Evolutionary conservation across 2,797 vertebrate genomes (phyloP).

Genomic region (Synanceia verrucosa): DNA sequence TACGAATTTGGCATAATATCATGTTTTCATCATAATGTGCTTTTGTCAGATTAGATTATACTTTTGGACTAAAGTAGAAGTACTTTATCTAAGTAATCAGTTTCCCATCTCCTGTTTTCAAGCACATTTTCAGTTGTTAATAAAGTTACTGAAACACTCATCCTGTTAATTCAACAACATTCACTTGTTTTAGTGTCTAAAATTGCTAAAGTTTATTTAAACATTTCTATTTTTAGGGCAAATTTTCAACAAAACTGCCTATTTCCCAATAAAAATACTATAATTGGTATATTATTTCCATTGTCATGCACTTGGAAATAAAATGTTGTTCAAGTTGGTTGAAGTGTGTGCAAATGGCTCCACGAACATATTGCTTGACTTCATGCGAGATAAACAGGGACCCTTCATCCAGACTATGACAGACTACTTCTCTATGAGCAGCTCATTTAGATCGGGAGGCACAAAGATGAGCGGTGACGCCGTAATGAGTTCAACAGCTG

Average conservation of each 20-base stretch:
- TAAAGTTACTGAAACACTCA: not conserved
- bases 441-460: constrained; percentile 23
- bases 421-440: constrained; percentile 28
- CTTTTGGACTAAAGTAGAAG: not conserved
- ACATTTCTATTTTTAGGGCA: no score
- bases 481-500: constrained; percentile 39
- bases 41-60: not conserved
- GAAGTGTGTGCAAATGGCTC: not conserved
- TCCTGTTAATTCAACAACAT: not conserved
- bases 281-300: no score
- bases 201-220: not conserved
- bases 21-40: not conserved
- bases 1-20: not conserved
- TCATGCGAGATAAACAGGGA: constrained; percentile 6
- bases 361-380: constrained; percentile 23
- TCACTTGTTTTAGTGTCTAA: not conserved
- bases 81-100: not conserved
- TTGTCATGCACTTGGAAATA: not conserved
- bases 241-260: not conserved
- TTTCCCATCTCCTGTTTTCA: not conserved
- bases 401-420: constrained; percentile 22
- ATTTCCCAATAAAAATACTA: not conserved
- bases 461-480: constrained; percentile 25
- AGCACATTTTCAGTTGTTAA: not conserved
- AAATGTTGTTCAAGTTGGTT: not conserved